Conservation (phyloP, 2,113 vertebrate genomes). For the Oenanthe melanoleuca region DNA sequence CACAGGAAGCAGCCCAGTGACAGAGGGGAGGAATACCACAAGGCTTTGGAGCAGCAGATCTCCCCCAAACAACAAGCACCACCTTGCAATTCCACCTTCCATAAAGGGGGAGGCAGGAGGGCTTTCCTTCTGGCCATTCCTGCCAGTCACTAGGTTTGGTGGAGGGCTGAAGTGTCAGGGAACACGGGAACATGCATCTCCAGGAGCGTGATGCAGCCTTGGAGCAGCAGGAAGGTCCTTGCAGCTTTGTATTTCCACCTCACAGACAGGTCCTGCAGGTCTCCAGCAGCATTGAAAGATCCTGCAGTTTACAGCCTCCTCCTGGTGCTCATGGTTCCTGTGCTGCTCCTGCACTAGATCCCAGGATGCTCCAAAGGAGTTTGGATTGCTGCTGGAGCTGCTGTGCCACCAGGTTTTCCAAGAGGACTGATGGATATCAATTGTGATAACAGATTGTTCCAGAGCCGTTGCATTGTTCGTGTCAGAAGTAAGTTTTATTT, state of each 20-base stretch:
- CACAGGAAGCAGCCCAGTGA: not conserved
- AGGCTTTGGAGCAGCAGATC: not conserved
- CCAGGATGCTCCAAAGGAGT: not conserved
- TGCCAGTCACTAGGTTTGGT: not conserved
- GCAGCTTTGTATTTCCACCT: not conserved
- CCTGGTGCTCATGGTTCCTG: accelerated
- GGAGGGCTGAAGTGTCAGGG: not conserved
- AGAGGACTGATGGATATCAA: not conserved
- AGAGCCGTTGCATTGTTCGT: not conserved
- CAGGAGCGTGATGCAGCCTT: not conserved
- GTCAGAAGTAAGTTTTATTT: not conserved
- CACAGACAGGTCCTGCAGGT: not conserved
- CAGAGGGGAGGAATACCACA: not conserved
- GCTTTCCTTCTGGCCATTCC: not conserved
- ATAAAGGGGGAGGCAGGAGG: not conserved
- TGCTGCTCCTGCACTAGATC: not conserved
- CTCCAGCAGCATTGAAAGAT: not conserved
- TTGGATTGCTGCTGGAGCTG: not conserved
- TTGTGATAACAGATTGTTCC: not conserved
- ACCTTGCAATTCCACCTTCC: not conserved
- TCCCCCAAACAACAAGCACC: not conserved
- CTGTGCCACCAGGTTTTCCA: not conserved
- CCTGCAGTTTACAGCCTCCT: not conserved
- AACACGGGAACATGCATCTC: not conserved
- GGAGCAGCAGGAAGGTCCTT: not conserved